Evolutionary conservation across 2,888 invertebrate genomes (phyloP), one percentile per base, ranked within the genome.

Genomic region (Tetranychus piercei): DNA sequence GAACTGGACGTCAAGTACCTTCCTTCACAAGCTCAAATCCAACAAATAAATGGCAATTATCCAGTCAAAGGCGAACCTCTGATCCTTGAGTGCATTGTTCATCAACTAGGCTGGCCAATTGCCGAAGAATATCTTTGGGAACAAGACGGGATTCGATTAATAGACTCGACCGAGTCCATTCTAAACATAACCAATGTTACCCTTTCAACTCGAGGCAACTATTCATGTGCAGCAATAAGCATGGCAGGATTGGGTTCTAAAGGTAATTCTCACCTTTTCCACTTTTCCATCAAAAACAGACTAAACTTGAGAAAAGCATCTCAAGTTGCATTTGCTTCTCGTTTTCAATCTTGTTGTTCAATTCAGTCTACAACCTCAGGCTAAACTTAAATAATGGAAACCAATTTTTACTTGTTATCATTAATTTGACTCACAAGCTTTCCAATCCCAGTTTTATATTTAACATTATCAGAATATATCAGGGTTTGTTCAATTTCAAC

Each of bases 211-310:
- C 87, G 91, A 77, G 90, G 91, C 80, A 92, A 91, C 85, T 94
- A 92, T 84, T 90, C 91, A 0, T 95, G 95, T 81, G 86, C 88
- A 78, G 92, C 92, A 0, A 87, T 87, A 82, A 94, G 91, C 82
- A 88, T 89, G n/a, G 92, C 91, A 0, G 94, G 94, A 0, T 74
- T 76, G 6, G 79, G 79, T 45, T 74, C 76, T 2, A 76, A 77
- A 75, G 78, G 78, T 65, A 11, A n/a, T 5, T 76, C 5, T 69
- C 9, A 66, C 18, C 20, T 66, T 66, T 66, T 18, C 18, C 20
- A 34, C 34, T 34, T 34, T 34, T 34, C 34, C 34, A 3, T 4
- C 34, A 34, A 34, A 34, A 5, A 34, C 34, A 34, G 34, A 34
- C 34, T 34, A 34, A 34, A 34, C 34, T 34, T 34, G 3, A 34